Percentiles rank a stretch among this genome's conserved stretches.
phyloP scores from a whole-genome alignment of 2,888 invertebrate species.

The Epinotia brunnichana region DNA sequence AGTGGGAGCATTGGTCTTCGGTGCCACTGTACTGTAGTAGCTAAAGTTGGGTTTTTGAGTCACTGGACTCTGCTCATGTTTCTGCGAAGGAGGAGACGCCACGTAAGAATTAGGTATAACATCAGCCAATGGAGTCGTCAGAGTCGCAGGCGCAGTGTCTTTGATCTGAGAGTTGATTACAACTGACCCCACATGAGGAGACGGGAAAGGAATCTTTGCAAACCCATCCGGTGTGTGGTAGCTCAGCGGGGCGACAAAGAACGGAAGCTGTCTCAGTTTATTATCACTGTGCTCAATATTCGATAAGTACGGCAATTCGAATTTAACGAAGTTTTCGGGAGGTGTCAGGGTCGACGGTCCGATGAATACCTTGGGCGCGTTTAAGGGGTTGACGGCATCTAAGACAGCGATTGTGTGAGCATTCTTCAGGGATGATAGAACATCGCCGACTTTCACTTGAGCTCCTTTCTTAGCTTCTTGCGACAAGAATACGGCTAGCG shows the following conservation, averaged over 20 bases:
- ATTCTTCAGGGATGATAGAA: slow-evolving; percentile 86
- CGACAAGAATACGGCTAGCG: slow-evolving; percentile 91
- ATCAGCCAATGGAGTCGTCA: slow-evolving; percentile 53
- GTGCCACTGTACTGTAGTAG: slow-evolving; percentile 74
- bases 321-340: slow-evolving; percentile 89
- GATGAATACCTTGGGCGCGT: slow-evolving; percentile 90
- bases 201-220: slow-evolving; percentile 92
- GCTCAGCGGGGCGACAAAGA: slow-evolving; percentile 93
- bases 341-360: slow-evolving; percentile 90
- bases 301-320: slow-evolving; percentile 92
- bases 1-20: slow-evolving; percentile 61
- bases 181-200: slow-evolving; percentile 94
- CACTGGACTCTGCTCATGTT: slow-evolving; percentile 64
- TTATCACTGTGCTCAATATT: slow-evolving; percentile 88
- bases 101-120: slow-evolving; percentile 60
- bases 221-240: slow-evolving; percentile 93
- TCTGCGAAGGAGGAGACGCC: slow-evolving; percentile 53
- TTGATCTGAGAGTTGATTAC: slow-evolving; percentile 86
- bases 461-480: slow-evolving; percentile 75
- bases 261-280: slow-evolving; percentile 89
- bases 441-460: slow-evolving; percentile 86
- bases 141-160: slow-evolving; percentile 56
- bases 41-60: slow-evolving; percentile 74
- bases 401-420: slow-evolving; percentile 90
- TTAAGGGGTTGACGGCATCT: slow-evolving; percentile 87